These are phyloP conservation scores for honey bee (Apis mellifera) DNA, from an alignment of 1,140 invertebrate genomes.

Conservation along the genomic window Amel_HAv3.1 CM009932.2:13059501-13060000, in stretches of 20 bases:
- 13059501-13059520: no score
- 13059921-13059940: neutral
- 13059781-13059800: neutral
- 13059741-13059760: neutral
- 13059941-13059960: neutral
- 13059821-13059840: no score
- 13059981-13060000: neutral
- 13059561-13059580: no score
- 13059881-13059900: neutral
- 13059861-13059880: conserved; percentile 26
- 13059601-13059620: neutral
- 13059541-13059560: no score
- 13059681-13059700: conserved; percentile 15
- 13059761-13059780: conserved; percentile 31
- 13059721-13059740: neutral
- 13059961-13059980: conserved; percentile 1
- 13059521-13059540: no score
- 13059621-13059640: neutral
- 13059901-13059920: neutral
- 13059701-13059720: neutral
- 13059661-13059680: neutral
- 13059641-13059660: neutral
- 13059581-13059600: neutral
- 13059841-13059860: conserved; percentile 2
- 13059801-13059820: neutral